Base-by-base conservation (phyloP, 2,113 vertebrate species). In the Psittacula cyanocephala region DNA sequence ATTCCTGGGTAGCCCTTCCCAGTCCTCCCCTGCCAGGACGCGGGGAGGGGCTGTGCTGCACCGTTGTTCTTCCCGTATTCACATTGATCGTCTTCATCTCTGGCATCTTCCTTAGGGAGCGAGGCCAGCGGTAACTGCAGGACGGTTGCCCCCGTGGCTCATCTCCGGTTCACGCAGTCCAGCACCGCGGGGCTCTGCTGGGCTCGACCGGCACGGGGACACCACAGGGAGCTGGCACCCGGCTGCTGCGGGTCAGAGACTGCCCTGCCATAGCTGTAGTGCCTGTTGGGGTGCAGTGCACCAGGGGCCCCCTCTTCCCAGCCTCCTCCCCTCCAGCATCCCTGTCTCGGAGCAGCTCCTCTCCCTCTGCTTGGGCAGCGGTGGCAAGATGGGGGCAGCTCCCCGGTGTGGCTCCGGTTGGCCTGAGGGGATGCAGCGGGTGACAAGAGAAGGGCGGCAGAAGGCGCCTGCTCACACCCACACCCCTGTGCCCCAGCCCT, bases 31-130 rank as follows among this genome's bases (percentile, higher is more conserved):
- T 1, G 5, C 50, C 27, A 8, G 74, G 81, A 28, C 0, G 17
- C 1, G 7, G 85, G 77, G 64, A 83, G 43, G 47, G 77, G 83
- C 78, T 82, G 67, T 46, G 86, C 89, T 75, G 95, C 95, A 71
- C 81, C 86, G 3, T 88, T 35, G 88, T 93, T 92, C 94, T 97
- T 95, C 95, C 94, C 70, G 9, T 88, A 80, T 69, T 72, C 27
- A 14, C 93, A 59, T 91, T 22, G 11, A 43, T 78, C 27, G 39
- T 92, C 94, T 96, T 86, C 94, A 82, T 88, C 91, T 88, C 88
- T 35, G 86, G 95, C 88, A 83, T 81, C 95, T 95, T 95, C 89
- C 95, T 16, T 57, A 43, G 87, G 91, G 81, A 86, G 88, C 8
- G 9, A 75, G 91, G 74, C 86, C 72, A 14, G 71, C 47, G 68